A percentile compares a stretch with the other conserved stretches of the same genome.
Conservation (phyloP, 1,140 invertebrate genomes). For the Bombus affinis region DNA sequence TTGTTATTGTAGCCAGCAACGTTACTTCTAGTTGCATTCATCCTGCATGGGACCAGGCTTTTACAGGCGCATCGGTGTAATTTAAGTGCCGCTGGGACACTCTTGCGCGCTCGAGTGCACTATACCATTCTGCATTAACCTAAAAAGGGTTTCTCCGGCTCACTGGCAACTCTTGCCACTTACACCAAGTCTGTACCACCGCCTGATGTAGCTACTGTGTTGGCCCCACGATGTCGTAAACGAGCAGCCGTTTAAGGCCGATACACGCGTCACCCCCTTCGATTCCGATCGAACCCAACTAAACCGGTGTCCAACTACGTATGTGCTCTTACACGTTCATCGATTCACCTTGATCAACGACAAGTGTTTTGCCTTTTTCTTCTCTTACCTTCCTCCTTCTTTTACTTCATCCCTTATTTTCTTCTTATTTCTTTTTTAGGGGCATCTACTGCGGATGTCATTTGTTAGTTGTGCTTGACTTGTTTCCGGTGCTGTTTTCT, state of each 20-base stretch:
- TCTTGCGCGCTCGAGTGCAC: constrained; percentile 56
- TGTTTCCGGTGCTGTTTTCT: too few species aligned
- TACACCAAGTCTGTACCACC: constrained; percentile 19
- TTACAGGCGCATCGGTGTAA: constrained; percentile 63
- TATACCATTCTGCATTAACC: constrained; percentile 67
- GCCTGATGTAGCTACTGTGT: constrained; percentile 14
- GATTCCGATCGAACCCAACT: constrained; percentile 23
- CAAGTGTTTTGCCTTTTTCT: not conserved
- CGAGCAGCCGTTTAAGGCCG: not conserved
- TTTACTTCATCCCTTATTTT: too few species aligned
- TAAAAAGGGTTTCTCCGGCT: constrained; percentile 64
- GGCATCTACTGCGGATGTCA: too few species aligned
- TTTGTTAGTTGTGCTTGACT: too few species aligned
- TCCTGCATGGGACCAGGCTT: constrained; percentile 53
- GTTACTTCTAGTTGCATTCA: constrained; percentile 28
- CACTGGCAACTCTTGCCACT: constrained; percentile 59
- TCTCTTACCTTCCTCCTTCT: not conserved
- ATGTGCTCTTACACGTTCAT: not conserved
- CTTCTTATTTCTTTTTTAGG: too few species aligned
- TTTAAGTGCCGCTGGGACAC: constrained; percentile 59
- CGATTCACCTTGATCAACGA: not conserved
- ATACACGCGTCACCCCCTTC: constrained; percentile 16
- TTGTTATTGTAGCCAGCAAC: constrained; percentile 33
- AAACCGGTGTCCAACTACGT: not conserved
- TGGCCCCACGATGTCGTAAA: constrained; percentile 21